These are phyloP conservation scores for Cercocebus atys DNA, from an alignment of 2,113 vertebrate species.

Conservation along the genomic window DNA sequence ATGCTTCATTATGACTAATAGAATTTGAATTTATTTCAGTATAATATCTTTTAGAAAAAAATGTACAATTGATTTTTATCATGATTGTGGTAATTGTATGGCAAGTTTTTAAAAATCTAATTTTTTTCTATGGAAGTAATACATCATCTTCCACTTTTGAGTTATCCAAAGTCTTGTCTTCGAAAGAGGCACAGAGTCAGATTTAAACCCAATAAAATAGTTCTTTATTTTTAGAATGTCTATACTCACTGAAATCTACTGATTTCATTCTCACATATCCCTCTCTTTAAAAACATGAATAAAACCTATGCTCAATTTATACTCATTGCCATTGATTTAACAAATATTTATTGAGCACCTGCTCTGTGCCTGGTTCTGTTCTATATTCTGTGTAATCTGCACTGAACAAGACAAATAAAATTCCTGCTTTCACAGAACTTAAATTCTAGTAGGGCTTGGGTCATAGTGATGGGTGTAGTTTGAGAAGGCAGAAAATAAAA, in stretches of 20 bases:
- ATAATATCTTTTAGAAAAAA: neutral
- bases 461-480: neutral
- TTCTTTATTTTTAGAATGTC: neutral
- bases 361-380: neutral
- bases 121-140: neutral
- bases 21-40: slow-evolving; percentile 2
- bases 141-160: neutral
- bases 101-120: neutral
- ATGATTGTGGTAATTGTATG: neutral
- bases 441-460: neutral
- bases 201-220: neutral
- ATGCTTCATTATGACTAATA: neutral
- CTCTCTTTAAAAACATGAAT: neutral
- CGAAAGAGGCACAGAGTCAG: neutral
- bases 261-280: neutral
- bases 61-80: neutral
- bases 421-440: neutral
- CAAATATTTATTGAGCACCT: neutral
- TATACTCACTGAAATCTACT: neutral
- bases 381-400: neutral
- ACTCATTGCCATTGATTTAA: neutral
- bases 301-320: neutral
- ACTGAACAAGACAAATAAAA: neutral
- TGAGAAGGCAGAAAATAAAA: slow-evolving; percentile 30
- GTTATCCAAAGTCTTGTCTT: neutral